These are phyloP conservation scores for Mormyrops boulengeri DNA, from an alignment of 2,797 vertebrate species.

Conservation along the genomic window DNA sequence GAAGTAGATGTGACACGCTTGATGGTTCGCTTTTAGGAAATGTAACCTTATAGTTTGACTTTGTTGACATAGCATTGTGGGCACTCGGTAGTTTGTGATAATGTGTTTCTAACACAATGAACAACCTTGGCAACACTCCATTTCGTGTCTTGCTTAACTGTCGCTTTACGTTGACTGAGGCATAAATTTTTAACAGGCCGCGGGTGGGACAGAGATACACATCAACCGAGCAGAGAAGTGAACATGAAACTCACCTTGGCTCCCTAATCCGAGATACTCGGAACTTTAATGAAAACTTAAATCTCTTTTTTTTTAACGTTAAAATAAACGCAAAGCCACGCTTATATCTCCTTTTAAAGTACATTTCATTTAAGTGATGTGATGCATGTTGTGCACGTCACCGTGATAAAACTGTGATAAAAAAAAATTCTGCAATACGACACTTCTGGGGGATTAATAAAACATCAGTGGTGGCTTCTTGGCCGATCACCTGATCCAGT, in stretches of 20 bases:
- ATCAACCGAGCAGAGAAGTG: slow-evolving; percentile 41
- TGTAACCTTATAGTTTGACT: not conserved
- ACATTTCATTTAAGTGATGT: not conserved
- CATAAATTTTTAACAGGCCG: slow-evolving; percentile 41
- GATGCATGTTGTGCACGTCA: slow-evolving; percentile 37
- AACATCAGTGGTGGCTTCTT: slow-evolving; percentile 53
- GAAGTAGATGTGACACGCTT: not conserved
- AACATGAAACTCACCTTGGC: slow-evolving; percentile 33
- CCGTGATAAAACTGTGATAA: slow-evolving; percentile 18
- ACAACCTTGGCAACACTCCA: not conserved
- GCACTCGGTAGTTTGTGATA: not conserved
- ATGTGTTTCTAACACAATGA: not conserved
- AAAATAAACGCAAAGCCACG: not conserved
- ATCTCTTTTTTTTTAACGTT: slow-evolving; percentile 28
- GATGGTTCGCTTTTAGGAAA: not conserved
- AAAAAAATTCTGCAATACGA: slow-evolving; percentile 55
- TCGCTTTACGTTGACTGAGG: slow-evolving; percentile 35
- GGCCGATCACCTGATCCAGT: slow-evolving; percentile 53
- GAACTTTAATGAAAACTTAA: slow-evolving; percentile 34
- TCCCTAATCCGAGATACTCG: not conserved
- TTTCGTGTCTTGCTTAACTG: slow-evolving; percentile 35
- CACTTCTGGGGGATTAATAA: slow-evolving; percentile 57
- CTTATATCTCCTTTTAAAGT: not conserved
- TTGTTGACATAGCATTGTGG: not conserved
- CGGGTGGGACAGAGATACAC: slow-evolving; percentile 32